These are phyloP conservation scores for Eueremaeus valkanovi DNA, from an alignment of 2,888 invertebrate genomes.

Conservation along the genomic window DNA sequence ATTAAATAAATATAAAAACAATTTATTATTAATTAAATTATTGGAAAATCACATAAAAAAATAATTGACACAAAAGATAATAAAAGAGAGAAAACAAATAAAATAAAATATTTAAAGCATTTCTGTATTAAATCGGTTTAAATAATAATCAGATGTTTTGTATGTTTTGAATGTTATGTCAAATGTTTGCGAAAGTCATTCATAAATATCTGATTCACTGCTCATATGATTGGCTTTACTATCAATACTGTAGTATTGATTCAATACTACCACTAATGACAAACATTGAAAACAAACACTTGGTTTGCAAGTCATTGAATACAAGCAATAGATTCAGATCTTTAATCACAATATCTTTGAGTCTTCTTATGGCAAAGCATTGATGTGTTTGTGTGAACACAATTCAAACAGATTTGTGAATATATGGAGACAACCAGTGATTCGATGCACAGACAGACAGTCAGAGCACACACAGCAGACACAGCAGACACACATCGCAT, in stretches of 20 bases:
- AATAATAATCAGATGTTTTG: background rate
- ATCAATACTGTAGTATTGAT: too few species aligned
- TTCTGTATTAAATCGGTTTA: background rate
- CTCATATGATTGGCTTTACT: too few species aligned
- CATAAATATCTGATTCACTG: background rate
- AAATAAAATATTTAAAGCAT: too few species aligned
- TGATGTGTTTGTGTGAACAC: background rate
- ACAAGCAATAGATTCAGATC: too few species aligned
- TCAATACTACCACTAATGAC: too few species aligned
- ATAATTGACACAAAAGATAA: background rate
- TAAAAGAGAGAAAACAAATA: background rate
- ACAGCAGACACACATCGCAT: too few species aligned
- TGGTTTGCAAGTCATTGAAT: background rate
- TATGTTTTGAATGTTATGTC: background rate
- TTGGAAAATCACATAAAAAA: too few species aligned
- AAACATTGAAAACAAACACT: background rate
- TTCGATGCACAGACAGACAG: background rate
- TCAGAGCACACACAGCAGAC: background rate
- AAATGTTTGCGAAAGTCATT: background rate
- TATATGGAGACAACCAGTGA: conserved; percentile 5
- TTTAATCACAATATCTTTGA: background rate
- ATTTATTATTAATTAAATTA: too few species aligned
- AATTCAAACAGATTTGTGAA: background rate
- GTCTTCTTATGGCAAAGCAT: too few species aligned
- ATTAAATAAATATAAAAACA: too few species aligned